Conservation (phyloP, 2,113 vertebrate genomes). For the Oplegnathus fasciatus region DNA sequence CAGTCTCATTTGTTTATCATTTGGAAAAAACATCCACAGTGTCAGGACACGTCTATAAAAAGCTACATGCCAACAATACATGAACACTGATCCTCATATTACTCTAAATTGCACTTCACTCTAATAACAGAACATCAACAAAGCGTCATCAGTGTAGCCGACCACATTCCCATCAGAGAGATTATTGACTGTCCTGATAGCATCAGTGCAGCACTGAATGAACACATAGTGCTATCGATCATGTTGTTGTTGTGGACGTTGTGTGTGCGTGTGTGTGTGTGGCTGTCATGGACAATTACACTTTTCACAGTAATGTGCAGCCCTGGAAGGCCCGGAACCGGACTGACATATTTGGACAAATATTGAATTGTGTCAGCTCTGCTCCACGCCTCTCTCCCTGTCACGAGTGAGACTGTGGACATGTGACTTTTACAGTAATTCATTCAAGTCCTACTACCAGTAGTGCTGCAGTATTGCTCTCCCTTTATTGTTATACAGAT, state of each 20-base stretch:
- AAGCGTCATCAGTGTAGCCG: slow-evolving; percentile 39
- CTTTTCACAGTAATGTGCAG: slow-evolving; percentile 58
- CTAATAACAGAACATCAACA: slow-evolving; percentile 54
- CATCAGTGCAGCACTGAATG: slow-evolving; percentile 60
- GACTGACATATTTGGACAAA: slow-evolving; percentile 63
- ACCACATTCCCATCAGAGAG: slow-evolving; percentile 54
- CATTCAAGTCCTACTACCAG: not conserved
- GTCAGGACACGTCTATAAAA: slow-evolving; percentile 34
- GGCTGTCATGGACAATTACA: slow-evolving; percentile 47
- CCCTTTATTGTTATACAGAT: not conserved
- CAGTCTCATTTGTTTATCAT: slow-evolving; percentile 2
- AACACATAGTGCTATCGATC: slow-evolving; percentile 74
- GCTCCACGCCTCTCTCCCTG: slow-evolving; percentile 18
- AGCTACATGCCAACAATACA: slow-evolving; percentile 35
- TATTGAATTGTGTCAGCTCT: slow-evolving; percentile 24
- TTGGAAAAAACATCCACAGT: slow-evolving; percentile 13
- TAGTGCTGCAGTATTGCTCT: not conserved
- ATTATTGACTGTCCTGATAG: slow-evolving; percentile 71
- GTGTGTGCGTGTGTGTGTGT: slow-evolving; percentile 21
- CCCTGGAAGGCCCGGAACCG: slow-evolving; percentile 41
- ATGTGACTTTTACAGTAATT: slow-evolving; percentile 17
- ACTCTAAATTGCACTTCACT: slow-evolving; percentile 34
- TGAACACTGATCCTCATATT: not conserved
- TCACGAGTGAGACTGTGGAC: slow-evolving; percentile 16
- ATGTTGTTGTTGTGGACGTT: slow-evolving; percentile 55